Percentiles rank a stretch among this genome's conserved stretches.
Conservation (phyloP, 2,113 vertebrate genomes). For the Condylura cristata region DNA sequence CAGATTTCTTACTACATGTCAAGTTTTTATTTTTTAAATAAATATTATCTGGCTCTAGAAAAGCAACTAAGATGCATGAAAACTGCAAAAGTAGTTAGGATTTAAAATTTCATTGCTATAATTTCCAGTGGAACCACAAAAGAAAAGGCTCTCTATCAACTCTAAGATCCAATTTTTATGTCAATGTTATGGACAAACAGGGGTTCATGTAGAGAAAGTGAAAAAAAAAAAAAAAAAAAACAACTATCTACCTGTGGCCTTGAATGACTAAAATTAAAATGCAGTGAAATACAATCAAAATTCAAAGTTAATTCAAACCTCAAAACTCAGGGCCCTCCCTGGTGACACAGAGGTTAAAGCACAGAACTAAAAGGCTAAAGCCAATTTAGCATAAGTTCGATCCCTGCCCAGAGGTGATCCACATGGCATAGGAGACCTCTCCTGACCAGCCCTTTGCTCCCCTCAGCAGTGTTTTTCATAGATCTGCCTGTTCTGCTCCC, state of each 20-base stretch:
- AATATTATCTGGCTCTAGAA: background rate
- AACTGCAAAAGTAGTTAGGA: background rate
- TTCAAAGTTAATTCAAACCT: no score
- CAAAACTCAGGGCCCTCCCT: no score
- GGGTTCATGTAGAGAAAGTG: background rate
- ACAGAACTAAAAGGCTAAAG: no score
- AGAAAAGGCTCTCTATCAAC: background rate
- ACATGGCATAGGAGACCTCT: no score
- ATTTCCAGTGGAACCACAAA: background rate
- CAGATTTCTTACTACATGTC: background rate
- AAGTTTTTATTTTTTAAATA: conserved; percentile 12
- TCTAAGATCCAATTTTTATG: background rate
- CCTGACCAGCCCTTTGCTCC: no score
- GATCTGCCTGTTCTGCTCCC: no score
- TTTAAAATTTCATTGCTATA: background rate
- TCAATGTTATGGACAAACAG: background rate
- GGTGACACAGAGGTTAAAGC: no score
- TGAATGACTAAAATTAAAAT: background rate
- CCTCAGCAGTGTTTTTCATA: no score
- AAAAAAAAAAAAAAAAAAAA: no score
- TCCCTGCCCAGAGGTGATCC: no score
- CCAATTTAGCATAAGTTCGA: no score
- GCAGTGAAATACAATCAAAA: no score
- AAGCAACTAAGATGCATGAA: background rate
- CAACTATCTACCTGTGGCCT: background rate